phyloP scores from a whole-genome alignment of 1,140 invertebrate genomes.

The Achatina immaculata region DNA sequence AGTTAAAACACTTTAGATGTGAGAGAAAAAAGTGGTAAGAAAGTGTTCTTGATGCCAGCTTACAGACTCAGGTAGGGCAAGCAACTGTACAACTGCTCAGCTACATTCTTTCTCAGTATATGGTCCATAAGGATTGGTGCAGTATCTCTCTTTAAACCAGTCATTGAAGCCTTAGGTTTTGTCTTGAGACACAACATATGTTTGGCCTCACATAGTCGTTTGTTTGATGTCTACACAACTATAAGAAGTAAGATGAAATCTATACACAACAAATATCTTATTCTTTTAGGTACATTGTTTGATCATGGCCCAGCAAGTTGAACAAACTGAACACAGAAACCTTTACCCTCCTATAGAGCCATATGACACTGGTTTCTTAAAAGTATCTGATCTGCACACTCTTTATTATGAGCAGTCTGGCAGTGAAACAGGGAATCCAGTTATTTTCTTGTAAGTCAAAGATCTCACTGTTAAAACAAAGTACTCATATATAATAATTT shows the following conservation, averaged over 20 bases:
- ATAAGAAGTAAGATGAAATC: not conserved
- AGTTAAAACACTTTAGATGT: too few species aligned
- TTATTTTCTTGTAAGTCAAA: slow-evolving; percentile 63
- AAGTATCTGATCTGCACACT: slow-evolving; percentile 65
- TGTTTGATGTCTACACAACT: not conserved
- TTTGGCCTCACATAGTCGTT: not conserved
- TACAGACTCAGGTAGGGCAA: too few species aligned
- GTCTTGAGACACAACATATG: not conserved
- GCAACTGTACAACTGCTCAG: too few species aligned
- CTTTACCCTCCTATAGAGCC: slow-evolving; percentile 65
- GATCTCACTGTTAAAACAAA: too few species aligned
- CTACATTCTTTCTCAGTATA: too few species aligned
- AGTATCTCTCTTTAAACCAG: not conserved
- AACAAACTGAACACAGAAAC: slow-evolving; percentile 20
- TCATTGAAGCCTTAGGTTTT: not conserved
- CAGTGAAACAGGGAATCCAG: slow-evolving; percentile 66
- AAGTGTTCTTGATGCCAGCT: too few species aligned
- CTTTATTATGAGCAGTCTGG: slow-evolving; percentile 70
- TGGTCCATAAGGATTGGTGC: too few species aligned
- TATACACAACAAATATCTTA: not conserved
- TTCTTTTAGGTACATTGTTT: not conserved
- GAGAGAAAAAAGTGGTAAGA: too few species aligned
- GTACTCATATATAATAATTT: too few species aligned
- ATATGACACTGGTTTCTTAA: slow-evolving; percentile 58
- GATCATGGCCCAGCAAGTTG: not conserved